A percentile compares a stretch with the other conserved stretches of the same genome.
phyloP scores from a whole-genome alignment of 2,888 invertebrate genomes.

The Troides aeacus region DNA sequence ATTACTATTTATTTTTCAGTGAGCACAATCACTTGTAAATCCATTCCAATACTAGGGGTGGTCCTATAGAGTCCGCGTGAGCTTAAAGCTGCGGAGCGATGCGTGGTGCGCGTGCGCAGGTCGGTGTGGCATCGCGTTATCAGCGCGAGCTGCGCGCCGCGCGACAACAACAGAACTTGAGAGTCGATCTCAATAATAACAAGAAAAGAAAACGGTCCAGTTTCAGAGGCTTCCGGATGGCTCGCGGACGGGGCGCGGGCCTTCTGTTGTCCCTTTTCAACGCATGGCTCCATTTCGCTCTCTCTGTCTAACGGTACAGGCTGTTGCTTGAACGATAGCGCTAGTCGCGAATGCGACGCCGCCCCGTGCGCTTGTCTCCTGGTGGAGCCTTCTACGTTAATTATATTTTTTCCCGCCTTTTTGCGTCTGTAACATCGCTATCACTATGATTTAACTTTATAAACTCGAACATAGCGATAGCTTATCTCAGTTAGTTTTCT shows the following conservation, averaged over 20 bases:
- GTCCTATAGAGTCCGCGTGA: conserved; percentile 56
- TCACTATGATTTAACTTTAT: conserved; percentile 3
- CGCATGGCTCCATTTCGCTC: conserved; percentile 52
- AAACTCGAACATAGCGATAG: background rate
- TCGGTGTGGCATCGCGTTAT: conserved; percentile 77
- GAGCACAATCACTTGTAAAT: conserved; percentile 62
- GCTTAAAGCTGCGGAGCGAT: conserved; percentile 66
- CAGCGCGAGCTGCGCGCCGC: conserved; percentile 74
- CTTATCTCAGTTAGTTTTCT: background rate
- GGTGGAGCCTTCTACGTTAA: conserved; percentile 28
- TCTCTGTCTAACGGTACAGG: conserved; percentile 75
- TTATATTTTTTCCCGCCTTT: conserved; percentile 47
- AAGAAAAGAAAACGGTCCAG: conserved; percentile 81
- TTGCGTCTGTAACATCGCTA: conserved; percentile 55
- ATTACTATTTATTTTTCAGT: conserved; percentile 49
- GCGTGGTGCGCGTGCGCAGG: conserved; percentile 68
- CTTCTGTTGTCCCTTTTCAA: conserved; percentile 56
- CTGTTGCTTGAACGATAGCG: conserved; percentile 68
- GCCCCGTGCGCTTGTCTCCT: conserved; percentile 48
- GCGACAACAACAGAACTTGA: conserved; percentile 79
- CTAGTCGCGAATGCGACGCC: conserved; percentile 72
- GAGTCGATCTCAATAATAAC: conserved; percentile 79
- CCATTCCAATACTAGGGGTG: conserved; percentile 65
- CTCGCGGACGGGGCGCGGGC: conserved; percentile 68
- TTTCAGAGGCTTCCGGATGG: conserved; percentile 81